These are phyloP conservation scores for Dicentrarchus labrax DNA, from an alignment of 2,113 vertebrate genomes.

Conservation along the genomic window DNA sequence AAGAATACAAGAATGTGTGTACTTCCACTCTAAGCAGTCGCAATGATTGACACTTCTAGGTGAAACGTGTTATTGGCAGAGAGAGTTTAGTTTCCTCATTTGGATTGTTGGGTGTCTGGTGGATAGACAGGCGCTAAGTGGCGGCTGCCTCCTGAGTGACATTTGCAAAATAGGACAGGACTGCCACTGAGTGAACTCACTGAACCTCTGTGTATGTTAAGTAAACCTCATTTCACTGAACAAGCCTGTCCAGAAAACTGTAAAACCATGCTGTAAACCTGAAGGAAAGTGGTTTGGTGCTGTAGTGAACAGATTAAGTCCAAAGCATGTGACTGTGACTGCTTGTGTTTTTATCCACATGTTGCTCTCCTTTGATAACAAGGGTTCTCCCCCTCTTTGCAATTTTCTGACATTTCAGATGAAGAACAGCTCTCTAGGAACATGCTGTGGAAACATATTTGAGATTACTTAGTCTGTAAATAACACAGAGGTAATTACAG, in stretches of 20 bases:
- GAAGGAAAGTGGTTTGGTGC: background rate
- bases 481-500: conserved; percentile 34
- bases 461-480: conserved; percentile 58
- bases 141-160: conserved; percentile 41
- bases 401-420: conserved; percentile 14
- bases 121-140: conserved; percentile 52
- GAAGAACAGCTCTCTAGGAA: background rate
- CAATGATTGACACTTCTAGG: conserved; percentile 55
- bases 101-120: conserved; percentile 40
- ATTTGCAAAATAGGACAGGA: conserved; percentile 45
- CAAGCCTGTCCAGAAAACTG: background rate
- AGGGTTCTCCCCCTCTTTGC: background rate
- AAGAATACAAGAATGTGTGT: conserved; percentile 4
- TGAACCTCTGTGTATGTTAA: conserved; percentile 34
- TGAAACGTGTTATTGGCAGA: conserved; percentile 40
- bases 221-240: conserved; percentile 10
- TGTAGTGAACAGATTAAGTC: background rate
- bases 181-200: conserved; percentile 35
- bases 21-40: conserved; percentile 3
- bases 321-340: conserved; percentile 39
- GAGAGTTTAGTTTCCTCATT: conserved; percentile 49
- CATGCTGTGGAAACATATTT: conserved; percentile 32
- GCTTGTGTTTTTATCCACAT: conserved; percentile 17
- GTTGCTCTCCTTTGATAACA: conserved; percentile 5
- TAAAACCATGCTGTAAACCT: background rate